Evolutionary conservation across 2,113 vertebrate species (phyloP).

Genomic region (Henicopernis longicauda): DNA sequence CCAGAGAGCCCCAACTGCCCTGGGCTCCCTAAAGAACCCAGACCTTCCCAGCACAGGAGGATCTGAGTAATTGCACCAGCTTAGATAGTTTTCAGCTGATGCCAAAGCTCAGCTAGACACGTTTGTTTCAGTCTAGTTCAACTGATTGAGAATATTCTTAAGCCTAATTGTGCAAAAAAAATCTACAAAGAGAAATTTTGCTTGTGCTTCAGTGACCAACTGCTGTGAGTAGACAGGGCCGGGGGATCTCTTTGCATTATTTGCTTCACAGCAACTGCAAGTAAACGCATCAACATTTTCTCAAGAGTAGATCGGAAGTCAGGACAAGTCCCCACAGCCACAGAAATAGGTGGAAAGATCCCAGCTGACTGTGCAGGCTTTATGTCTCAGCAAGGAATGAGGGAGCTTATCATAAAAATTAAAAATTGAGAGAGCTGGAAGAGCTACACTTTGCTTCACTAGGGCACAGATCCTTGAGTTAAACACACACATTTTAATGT

Average conservation of each 20-base stretch:
- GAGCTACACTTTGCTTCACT: not conserved
- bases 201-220: constrained; percentile 4
- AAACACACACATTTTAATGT: not conserved
- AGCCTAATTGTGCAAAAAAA: not conserved
- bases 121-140: not conserved
- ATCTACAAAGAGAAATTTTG: not conserved
- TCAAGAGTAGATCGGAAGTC: not conserved
- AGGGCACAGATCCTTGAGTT: not conserved
- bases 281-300: not conserved
- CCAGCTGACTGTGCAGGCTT: not conserved
- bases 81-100: not conserved
- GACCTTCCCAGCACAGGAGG: not conserved
- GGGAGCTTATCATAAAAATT: not conserved
- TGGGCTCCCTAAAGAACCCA: not conserved
- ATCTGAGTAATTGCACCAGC: not conserved
- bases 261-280: not conserved
- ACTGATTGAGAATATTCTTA: not conserved
- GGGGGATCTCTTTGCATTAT: not conserved
- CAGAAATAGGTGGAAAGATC: not conserved
- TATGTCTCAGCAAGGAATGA: not conserved
- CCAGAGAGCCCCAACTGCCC: not conserved
- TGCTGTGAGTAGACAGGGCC: not conserved
- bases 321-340: not conserved
- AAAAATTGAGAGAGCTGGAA: not conserved
- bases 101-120: not conserved